A percentile compares a stretch with the other conserved stretches of the same genome.
These are phyloP conservation scores for Timandra comae DNA, from an alignment of 2,888 invertebrate species.

Conservation along the genomic window DNA sequence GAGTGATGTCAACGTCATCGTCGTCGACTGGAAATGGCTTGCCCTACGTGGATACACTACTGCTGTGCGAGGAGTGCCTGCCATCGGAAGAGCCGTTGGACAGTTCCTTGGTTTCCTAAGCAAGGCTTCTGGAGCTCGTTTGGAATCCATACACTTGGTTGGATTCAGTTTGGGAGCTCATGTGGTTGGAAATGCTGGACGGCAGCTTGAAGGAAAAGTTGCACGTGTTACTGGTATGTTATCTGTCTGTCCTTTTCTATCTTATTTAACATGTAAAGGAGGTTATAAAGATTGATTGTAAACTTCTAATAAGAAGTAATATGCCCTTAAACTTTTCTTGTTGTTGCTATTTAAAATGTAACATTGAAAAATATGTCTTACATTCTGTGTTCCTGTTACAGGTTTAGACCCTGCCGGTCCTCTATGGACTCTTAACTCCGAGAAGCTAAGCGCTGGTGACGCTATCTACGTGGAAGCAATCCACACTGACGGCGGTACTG, in stretches of 20 bases:
- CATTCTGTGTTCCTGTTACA: conserved; percentile 19
- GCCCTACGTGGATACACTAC: conserved; percentile 40
- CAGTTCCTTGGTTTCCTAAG: conserved; percentile 51
- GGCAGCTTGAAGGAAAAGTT: conserved; percentile 43
- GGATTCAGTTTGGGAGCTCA: conserved; percentile 73
- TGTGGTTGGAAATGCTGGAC: conserved; percentile 56
- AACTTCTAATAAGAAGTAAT: no score
- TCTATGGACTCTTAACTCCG: conserved; percentile 38
- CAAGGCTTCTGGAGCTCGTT: conserved; percentile 36
- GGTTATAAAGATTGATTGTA: no score
- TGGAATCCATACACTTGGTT: conserved; percentile 49
- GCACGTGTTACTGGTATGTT: conserved; percentile 54
- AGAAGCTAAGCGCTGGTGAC: conserved; percentile 43
- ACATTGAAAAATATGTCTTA: neutral
- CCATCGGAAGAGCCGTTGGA: conserved; percentile 53
- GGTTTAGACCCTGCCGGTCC: conserved; percentile 57
- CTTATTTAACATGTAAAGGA: conserved; percentile 1
- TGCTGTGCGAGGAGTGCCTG: conserved; percentile 48
- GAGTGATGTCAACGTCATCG: conserved; percentile 51
- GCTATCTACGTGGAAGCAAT: conserved; percentile 51
- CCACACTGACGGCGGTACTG: conserved; percentile 67
- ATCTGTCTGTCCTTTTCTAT: neutral
- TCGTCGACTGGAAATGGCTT: conserved; percentile 56
- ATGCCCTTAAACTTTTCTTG: neutral
- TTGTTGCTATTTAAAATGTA: neutral